Conservation (phyloP, 2,888 invertebrate genomes). For the Macropis europaea region DNA sequence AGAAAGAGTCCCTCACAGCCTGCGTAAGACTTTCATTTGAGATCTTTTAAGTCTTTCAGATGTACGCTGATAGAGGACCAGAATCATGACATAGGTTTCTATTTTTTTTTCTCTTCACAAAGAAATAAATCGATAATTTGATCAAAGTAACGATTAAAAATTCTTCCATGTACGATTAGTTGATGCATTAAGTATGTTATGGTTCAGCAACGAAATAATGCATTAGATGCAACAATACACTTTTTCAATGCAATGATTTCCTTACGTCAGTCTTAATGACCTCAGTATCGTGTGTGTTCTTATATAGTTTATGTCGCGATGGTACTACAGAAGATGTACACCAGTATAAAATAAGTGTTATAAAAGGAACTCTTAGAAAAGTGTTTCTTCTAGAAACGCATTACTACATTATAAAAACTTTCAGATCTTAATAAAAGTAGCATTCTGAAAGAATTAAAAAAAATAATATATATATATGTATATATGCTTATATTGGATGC, state of each 20-base stretch:
- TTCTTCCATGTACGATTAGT: conserved; percentile 7
- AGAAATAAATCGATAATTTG: conserved; percentile 11
- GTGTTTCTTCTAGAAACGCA: conserved; percentile 48
- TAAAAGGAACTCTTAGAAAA: conserved; percentile 62
- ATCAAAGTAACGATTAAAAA: conserved; percentile 35
- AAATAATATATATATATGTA: too few relatives aligned
- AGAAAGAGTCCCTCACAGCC: conserved; percentile 71
- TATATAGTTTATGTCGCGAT: conserved; percentile 39
- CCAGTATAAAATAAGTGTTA: conserved; percentile 56
- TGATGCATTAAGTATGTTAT: conserved; percentile 42
- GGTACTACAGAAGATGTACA: conserved; percentile 48
- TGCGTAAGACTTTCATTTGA: conserved; percentile 69
- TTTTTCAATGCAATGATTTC: conserved; percentile 28
- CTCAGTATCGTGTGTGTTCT: conserved; percentile 33
- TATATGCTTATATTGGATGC: conserved; percentile 29
- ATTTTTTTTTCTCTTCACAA: conserved; percentile 10
- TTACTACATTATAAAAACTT: conserved; percentile 45
- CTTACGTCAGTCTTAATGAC: conserved; percentile 23
- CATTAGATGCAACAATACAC: conserved; percentile 32
- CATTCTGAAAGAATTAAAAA: conserved; percentile 46
- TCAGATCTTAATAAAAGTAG: conserved; percentile 43
- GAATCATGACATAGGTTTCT: conserved; percentile 25
- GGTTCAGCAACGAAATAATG: conserved; percentile 31
- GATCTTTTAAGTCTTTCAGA: conserved; percentile 67
- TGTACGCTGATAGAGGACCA: conserved; percentile 57